phyloP scores from a whole-genome alignment of 2,888 invertebrate genomes.

The Eretmocerus hayati region DNA sequence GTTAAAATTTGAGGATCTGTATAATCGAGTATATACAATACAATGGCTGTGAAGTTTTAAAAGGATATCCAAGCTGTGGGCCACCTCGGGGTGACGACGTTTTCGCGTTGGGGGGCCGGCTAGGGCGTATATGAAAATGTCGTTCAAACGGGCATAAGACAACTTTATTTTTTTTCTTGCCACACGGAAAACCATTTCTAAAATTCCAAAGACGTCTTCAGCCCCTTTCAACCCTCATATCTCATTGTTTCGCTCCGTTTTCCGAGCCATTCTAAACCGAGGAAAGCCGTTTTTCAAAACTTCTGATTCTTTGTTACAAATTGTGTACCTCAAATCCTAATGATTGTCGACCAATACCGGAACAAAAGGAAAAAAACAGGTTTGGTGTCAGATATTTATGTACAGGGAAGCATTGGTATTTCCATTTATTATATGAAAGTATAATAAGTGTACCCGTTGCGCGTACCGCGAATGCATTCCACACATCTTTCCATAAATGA shows the following conservation, averaged over 20 bases:
- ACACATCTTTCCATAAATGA: no score
- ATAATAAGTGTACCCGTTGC: no score
- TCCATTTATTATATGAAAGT: no score
- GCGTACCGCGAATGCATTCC: no score
- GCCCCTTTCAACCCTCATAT: background rate
- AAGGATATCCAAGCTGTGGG: slow-evolving; percentile 35
- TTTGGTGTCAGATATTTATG: no score
- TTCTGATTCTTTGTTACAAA: no score
- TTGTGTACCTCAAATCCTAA: no score
- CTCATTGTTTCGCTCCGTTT: slow-evolving; percentile 8
- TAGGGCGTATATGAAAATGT: slow-evolving; percentile 38
- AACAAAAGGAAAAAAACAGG: no score
- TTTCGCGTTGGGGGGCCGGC: slow-evolving; percentile 36
- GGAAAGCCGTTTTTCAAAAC: no score
- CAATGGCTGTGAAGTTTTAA: slow-evolving; percentile 5
- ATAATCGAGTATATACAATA: slow-evolving; percentile 6
- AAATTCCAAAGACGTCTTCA: slow-evolving; percentile 7
- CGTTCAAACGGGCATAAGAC: slow-evolving; percentile 31
- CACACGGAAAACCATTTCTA: slow-evolving; percentile 23
- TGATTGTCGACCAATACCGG: no score
- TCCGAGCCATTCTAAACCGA: no score
- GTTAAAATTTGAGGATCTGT: slow-evolving; percentile 8
- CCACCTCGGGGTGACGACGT: slow-evolving; percentile 43
- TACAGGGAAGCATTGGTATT: no score
- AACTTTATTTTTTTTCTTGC: slow-evolving; percentile 25